Evolutionary conservation across 1,140 invertebrate species (phyloP), one percentile per base, ranked within the genome.

Genomic region (Trichomalopsis sarcophagae): DNA sequence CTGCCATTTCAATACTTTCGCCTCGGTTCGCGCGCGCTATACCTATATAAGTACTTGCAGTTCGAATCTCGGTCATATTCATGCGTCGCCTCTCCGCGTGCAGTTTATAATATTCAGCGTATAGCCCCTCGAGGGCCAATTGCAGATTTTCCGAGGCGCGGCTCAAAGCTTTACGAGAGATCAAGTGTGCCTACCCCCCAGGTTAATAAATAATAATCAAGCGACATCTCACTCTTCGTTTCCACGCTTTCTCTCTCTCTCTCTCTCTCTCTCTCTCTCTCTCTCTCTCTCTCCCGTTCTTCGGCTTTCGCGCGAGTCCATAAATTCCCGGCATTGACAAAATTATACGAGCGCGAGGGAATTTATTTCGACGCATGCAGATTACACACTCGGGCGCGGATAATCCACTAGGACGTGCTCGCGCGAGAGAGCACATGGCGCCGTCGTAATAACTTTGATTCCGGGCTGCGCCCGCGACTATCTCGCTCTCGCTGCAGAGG

Each of bases 371-470:
- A 77, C 55, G 55, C 77, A 77, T 85, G 71, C 74, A 82, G 40
- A 85, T 81, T 81, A 71, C 77, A 75, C 17, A 79, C 27, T 84
- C 14, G 13, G 27, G 4, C 79, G 33, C 36, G 66, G 13, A 81
- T 81, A 71, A 83, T 77, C 40, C 74, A 47, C 36, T 30, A 30
- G n/a, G n/a, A 14, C 69, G n/a, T 30, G 30, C 69, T 23, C 27
- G 74, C 27, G 74, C 74, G 7, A 30, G 7, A 30, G 2, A 21
- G 44, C n/a, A 11, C 66, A 55, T 36, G 21, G 27, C 50, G 7
- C 75, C 55, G 21, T 62, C 30, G 82, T 73, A 79, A 77, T 86
- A 81, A 86, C 66, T 86, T 69, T 71, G 74, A 82, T 78, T 82
- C 73, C 62, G 23, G 10, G 23, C 23, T 62, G 17, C 55, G 62